These are phyloP conservation scores for Takifugu ocellatus DNA, from an alignment of 2,797 vertebrate genomes.

Conservation along the genomic window DNA sequence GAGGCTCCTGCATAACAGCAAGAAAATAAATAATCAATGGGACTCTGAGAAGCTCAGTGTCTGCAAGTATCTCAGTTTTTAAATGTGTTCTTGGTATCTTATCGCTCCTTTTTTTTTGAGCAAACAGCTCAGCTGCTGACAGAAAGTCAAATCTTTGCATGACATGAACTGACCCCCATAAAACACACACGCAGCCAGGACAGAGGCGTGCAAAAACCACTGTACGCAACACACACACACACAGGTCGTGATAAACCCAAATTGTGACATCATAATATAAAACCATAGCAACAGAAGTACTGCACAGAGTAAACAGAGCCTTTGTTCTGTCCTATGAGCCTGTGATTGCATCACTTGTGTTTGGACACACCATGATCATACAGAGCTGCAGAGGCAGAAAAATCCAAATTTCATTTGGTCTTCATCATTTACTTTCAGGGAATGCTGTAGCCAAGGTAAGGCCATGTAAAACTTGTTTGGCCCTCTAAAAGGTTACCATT, in stretches of 20 bases:
- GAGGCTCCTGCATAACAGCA: conserved; percentile 49
- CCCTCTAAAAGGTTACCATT: not conserved
- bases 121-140: conserved; percentile 19
- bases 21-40: conserved; percentile 58
- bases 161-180: conserved; percentile 1
- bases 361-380: conserved; percentile 11
- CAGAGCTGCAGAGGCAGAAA: not conserved
- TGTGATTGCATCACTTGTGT: conserved; percentile 51
- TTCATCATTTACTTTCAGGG: not conserved
- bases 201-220: too few relatives aligned
- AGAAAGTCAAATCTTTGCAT: conserved; percentile 20
- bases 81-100: conserved; percentile 14
- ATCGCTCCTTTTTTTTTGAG: conserved; percentile 28
- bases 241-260: conserved; percentile 21
- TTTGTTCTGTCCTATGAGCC: conserved; percentile 26
- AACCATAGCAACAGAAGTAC: conserved; percentile 43
- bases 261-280: conserved; percentile 36
- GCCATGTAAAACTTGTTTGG: too few relatives aligned
- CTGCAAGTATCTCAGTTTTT: conserved; percentile 9
- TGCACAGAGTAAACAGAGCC: conserved; percentile 38
- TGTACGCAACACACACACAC: not conserved
- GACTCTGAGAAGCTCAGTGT: conserved; percentile 32
- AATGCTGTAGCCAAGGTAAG: too few relatives aligned
- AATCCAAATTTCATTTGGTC: not conserved
- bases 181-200: too few relatives aligned